Conservation (phyloP, 2,113 vertebrate genomes). For the Pycnonotus jocosus region DNA sequence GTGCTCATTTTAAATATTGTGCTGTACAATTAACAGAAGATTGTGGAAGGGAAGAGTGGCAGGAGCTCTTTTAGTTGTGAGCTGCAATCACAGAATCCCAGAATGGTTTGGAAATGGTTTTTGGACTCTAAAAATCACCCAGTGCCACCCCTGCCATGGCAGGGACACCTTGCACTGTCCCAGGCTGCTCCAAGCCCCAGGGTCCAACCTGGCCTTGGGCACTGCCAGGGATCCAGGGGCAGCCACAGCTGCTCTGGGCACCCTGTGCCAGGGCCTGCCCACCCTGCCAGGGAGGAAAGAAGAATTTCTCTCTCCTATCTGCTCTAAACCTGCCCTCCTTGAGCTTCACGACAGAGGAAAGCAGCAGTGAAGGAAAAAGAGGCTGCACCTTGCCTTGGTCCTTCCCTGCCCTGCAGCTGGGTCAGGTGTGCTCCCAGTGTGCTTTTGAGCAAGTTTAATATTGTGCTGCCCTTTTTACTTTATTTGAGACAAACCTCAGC, state of each 20-base stretch:
- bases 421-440: neutral
- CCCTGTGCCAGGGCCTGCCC: neutral
- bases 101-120: neutral
- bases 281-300: neutral
- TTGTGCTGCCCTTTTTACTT: neutral
- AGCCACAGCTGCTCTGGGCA: neutral
- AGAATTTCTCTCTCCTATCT: neutral
- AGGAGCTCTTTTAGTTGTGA: neutral
- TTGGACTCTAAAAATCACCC: fast-evolving
- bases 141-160: neutral
- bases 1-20: neutral
- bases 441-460: neutral
- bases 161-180: neutral
- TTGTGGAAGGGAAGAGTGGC: neutral
- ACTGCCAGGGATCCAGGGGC: neutral
- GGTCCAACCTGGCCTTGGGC: neutral
- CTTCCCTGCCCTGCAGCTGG: neutral
- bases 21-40: neutral
- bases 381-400: neutral
- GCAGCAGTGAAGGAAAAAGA: neutral
- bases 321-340: neutral
- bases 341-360: neutral
- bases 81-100: neutral
- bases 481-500: neutral
- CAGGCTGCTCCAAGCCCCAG: neutral